Base-by-base conservation (phyloP, 2,113 vertebrate species). In the Oreochromis niloticus region DNA sequence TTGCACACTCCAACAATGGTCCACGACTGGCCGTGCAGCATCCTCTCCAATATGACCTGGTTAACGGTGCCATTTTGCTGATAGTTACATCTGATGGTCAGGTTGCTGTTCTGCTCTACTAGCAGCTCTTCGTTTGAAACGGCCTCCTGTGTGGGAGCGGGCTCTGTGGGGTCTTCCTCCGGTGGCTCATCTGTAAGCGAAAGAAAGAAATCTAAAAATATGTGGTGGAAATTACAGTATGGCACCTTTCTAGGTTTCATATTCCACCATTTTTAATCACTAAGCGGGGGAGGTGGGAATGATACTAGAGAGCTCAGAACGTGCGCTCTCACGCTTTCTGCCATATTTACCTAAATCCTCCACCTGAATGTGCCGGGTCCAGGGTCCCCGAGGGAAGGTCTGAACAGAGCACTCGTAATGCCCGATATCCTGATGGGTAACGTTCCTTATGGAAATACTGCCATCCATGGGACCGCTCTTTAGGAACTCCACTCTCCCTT, bases 331-430 rank as follows among this genome's bases (percentile, higher is more conserved):
- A 55, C 24, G 55, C 9, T 63, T 55, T 46, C 59, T 27, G n/a
- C 36, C 36, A 17, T 50, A 50, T 82, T 96, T 95, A 97, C 96
- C 95, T 87, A 92, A 90, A 85, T 95, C 95, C 34, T 95, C 94
- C 90, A 97, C 97, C 56, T 92, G 85, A 78, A 97, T 91, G 63
- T 61, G 56, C 50, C 93, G 97, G 86, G 93, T 93, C 96, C 97
- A 97, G 6, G 90, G 83, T 34, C 97, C 97, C 9, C 71, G 9
- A 41, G 97, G 95, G 78, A 97, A 98, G n/a, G 89, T 95, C 63
- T 96, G 92, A 43, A 97, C 83, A 1, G 93, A 96, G 73, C 97
- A 98, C 46, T 85, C 83, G 43, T 98, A 98, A 13, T 92, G 27
- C 56, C 97, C 97, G 2, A 95, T 14, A 4, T 98, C 97, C 56